A percentile compares a stretch with the other conserved stretches of the same genome.
Evolutionary conservation across 2,888 invertebrate species (phyloP).

Genomic region (Drosophila recens): DNA sequence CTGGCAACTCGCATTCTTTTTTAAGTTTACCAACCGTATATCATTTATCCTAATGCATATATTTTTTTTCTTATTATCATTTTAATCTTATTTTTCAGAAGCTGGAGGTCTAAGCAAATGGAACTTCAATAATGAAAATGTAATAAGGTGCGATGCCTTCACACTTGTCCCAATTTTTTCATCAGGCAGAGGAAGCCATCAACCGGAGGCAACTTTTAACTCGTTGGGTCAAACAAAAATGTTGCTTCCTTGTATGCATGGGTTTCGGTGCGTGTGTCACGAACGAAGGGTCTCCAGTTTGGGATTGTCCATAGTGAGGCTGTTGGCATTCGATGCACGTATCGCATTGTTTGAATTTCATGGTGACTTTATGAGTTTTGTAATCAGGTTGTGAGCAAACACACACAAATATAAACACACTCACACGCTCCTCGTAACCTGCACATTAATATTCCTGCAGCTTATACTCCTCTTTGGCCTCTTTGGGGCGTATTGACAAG

Average conservation of each 20-base stretch:
- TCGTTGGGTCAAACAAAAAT: constrained; percentile 74
- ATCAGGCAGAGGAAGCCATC: constrained; percentile 11
- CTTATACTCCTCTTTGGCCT: constrained; percentile 28
- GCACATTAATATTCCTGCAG: constrained; percentile 60
- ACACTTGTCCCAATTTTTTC: constrained; percentile 42
- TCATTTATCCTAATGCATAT: constrained; percentile 27
- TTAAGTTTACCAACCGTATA: constrained; percentile 40
- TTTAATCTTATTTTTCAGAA: constrained; percentile 11
- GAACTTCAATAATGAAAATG: constrained; percentile 74
- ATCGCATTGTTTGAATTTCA: constrained; percentile 81
- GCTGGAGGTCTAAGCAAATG: constrained; percentile 56
- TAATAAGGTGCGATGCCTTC: constrained; percentile 66
- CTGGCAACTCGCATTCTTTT: constrained; percentile 47
- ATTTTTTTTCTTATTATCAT: constrained; percentile 35
- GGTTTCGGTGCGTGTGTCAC: constrained; percentile 30
- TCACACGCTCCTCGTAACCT: constrained; percentile 42
- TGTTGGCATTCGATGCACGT: constrained; percentile 74
- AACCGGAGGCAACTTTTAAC: constrained; percentile 47
- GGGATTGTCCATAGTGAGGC: constrained; percentile 35
- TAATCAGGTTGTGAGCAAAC: constrained; percentile 73
- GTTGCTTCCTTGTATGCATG: constrained; percentile 67
- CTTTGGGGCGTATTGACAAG: constrained; percentile 58
- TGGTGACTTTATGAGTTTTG: constrained; percentile 82
- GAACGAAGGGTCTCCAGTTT: constrained; percentile 17
- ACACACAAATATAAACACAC: constrained; percentile 56